Conservation (phyloP, 23 tunicate genomes). For the Halocynthia aurantium region DNA sequence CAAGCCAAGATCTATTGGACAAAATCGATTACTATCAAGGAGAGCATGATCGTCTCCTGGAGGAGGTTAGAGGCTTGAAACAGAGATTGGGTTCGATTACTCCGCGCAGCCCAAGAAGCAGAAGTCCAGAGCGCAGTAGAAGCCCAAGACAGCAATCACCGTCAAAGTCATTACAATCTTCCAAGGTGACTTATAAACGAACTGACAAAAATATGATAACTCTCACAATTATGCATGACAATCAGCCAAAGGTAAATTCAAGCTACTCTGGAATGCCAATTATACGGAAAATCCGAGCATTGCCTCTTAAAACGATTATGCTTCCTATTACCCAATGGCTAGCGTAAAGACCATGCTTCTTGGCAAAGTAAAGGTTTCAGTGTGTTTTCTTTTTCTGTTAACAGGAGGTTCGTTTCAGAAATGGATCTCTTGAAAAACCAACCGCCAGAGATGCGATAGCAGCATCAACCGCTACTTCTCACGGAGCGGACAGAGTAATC, state of each 20-base stretch:
- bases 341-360: too few relatives aligned
- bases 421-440: conserved; percentile 45
- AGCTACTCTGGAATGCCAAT: too few relatives aligned
- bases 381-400: background rate
- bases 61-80: conserved; percentile 76
- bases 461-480: conserved; percentile 78
- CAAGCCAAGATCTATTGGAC: conserved; percentile 73
- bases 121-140: conserved; percentile 11
- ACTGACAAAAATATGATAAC: too few relatives aligned
- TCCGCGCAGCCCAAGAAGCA: conserved; percentile 33
- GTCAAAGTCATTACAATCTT: background rate
- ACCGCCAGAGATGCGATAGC: conserved; percentile 80
- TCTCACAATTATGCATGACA: too few relatives aligned
- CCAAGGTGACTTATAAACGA: background rate
- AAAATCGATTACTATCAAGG: conserved; percentile 93
- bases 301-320: too few relatives aligned
- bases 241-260: too few relatives aligned
- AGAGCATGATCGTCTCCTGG: conserved; percentile 88
- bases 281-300: too few relatives aligned
- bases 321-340: too few relatives aligned
- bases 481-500: conserved; percentile 60
- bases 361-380: background rate
- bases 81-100: conserved; percentile 67
- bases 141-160: conserved; percentile 23
- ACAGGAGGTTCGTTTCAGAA: conserved; percentile 52